Percentiles rank a stretch among this genome's conserved stretches.
Conservation (phyloP, 2,797 vertebrate species). For the Sebastolobus altivelis region DNA sequence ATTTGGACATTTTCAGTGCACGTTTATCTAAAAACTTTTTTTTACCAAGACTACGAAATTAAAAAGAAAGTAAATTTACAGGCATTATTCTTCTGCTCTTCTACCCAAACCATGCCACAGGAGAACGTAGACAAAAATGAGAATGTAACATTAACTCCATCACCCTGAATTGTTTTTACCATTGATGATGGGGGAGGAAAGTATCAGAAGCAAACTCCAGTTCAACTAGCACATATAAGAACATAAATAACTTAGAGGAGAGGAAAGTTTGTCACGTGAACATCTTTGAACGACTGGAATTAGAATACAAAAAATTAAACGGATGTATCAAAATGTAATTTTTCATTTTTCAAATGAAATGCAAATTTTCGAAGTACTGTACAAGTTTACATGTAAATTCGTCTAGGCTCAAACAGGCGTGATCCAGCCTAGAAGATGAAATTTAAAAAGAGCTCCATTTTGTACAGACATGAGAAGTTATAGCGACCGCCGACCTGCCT, state of each 20-base stretch:
- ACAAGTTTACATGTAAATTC: constrained; percentile 97
- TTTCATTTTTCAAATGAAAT: constrained; percentile 88
- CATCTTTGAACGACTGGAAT: constrained; percentile 84
- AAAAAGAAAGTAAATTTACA: constrained; percentile 85
- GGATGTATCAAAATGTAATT: constrained; percentile 97
- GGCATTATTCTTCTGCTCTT: constrained; percentile 85
- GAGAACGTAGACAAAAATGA: constrained; percentile 89
- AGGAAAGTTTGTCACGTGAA: constrained; percentile 79
- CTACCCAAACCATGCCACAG: constrained; percentile 94
- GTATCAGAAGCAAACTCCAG: constrained; percentile 88
- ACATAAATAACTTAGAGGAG: constrained; percentile 82
- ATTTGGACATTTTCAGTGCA: constrained; percentile 98
- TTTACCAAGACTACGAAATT: constrained; percentile 94
- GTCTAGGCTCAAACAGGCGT: constrained; percentile 50
- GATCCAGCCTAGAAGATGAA: constrained; percentile 54
- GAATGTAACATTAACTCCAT: constrained; percentile 86
- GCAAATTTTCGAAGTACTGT: constrained; percentile 93
- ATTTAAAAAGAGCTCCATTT: constrained; percentile 73
- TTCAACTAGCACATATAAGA: constrained; percentile 88
- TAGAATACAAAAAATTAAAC: constrained; percentile 88
- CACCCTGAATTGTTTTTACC: constrained; percentile 90
- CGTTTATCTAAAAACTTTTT: constrained; percentile 90
- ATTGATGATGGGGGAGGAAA: constrained; percentile 90
- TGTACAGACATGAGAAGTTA: constrained; percentile 84
- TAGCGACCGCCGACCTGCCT: constrained; percentile 39